phyloP scores from a whole-genome alignment of 2,113 vertebrate species.

The Centropus bengalensis region DNA sequence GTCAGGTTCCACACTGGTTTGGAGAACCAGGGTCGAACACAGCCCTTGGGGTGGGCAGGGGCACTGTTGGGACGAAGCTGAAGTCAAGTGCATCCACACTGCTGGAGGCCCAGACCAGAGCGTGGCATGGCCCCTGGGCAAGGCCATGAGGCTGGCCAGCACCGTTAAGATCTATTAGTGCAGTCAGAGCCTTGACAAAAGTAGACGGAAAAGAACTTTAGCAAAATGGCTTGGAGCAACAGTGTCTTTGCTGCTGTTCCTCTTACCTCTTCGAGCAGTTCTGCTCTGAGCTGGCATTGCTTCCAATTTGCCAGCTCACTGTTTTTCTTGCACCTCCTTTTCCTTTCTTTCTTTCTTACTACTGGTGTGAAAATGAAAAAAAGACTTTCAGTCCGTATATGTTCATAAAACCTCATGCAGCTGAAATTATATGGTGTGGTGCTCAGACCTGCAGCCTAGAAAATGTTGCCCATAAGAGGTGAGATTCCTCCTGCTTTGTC shows the following conservation, averaged over 20 bases:
- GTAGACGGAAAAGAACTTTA: background rate
- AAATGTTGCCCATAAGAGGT: slow-evolving; percentile 10
- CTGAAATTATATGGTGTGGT: background rate
- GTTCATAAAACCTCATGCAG: background rate
- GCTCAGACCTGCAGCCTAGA: background rate
- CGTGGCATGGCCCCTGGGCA: background rate
- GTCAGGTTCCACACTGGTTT: rapidly evolving
- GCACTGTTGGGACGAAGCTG: background rate
- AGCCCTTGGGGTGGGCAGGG: too few relatives aligned
- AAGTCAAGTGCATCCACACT: too few relatives aligned
- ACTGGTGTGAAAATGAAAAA: background rate
- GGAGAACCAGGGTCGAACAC: rapidly evolving
- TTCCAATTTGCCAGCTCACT: background rate
- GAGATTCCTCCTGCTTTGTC: background rate
- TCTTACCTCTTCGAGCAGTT: rapidly evolving
- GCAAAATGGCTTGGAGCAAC: background rate
- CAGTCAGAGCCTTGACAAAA: background rate
- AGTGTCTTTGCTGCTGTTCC: background rate
- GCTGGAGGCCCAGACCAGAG: background rate
- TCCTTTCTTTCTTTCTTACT: background rate
- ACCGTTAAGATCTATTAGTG: background rate
- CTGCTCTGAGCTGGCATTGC: background rate
- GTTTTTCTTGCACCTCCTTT: background rate
- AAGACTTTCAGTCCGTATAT: background rate
- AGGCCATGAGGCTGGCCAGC: background rate